Conservation (phyloP, 2,888 invertebrate species). For the Drosophila greeni region DNA sequence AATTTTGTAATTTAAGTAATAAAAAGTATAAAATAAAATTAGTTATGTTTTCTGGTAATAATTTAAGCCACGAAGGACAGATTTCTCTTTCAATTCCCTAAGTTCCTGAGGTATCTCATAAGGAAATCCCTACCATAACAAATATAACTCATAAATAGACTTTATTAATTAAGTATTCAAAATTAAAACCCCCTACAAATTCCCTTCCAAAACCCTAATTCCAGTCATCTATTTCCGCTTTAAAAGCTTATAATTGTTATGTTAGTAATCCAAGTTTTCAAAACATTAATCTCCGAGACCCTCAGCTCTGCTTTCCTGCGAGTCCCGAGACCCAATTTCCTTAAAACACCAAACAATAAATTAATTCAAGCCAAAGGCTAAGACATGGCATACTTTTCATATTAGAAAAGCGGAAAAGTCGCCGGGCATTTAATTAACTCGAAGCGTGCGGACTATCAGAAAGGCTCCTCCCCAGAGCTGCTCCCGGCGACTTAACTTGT, state of each 20-base stretch:
- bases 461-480: slow-evolving; percentile 37
- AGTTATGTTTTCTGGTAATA: background rate
- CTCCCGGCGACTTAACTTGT: slow-evolving; percentile 31
- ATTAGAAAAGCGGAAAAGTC: slow-evolving; percentile 17
- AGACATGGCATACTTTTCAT: slow-evolving; percentile 27
- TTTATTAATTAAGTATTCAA: background rate
- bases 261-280: background rate
- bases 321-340: slow-evolving; percentile 7
- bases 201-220: background rate
- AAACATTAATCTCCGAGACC: slow-evolving; percentile 7
- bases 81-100: background rate
- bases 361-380: slow-evolving; percentile 48
- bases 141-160: background rate
- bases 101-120: background rate
- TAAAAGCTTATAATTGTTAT: slow-evolving; percentile 7
- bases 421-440: slow-evolving; percentile 60
- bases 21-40: background rate
- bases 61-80: background rate
- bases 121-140: background rate
- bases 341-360: slow-evolving; percentile 44
- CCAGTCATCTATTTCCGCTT: background rate
- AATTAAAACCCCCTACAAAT: background rate
- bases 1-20: background rate
- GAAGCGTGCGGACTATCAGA: slow-evolving; percentile 56
- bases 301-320: background rate